phyloP scores from a whole-genome alignment of 2,888 invertebrate species.

The Beris morrisii region DNA sequence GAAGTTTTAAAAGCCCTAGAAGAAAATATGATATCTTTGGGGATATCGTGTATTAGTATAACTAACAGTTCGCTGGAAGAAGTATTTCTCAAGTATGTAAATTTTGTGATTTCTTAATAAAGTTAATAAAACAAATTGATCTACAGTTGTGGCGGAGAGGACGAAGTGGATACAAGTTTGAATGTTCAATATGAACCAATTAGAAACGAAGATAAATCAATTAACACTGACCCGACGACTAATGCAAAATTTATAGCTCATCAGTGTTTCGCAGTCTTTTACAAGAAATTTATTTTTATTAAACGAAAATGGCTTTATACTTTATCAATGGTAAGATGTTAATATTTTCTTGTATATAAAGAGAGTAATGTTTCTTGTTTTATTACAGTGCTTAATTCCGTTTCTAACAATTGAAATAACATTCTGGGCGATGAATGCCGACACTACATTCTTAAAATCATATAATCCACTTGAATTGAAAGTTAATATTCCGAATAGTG shows the following conservation, averaged over 20 bases:
- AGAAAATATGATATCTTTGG: conserved; percentile 60
- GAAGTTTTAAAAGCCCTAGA: conserved; percentile 68
- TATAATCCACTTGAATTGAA: conserved; percentile 46
- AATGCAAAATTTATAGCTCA: conserved; percentile 40
- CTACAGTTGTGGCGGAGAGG: conserved; percentile 30
- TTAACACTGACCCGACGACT: conserved; percentile 43
- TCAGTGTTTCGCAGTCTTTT: conserved; percentile 50
- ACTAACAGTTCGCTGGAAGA: conserved; percentile 91
- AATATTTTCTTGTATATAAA: conserved; percentile 5
- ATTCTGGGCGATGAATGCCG: conserved; percentile 46
- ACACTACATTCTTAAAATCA: conserved; percentile 42
- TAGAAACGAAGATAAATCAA: conserved; percentile 41
- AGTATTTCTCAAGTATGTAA: conserved; percentile 76
- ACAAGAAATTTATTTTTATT: conserved; percentile 52
- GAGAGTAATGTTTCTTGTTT: neutral
- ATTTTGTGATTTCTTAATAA: neutral
- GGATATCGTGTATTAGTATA: conserved; percentile 76
- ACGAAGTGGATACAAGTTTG: conserved; percentile 28
- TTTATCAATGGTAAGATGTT: conserved; percentile 46
- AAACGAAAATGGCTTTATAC: conserved; percentile 47
- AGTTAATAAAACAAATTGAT: conserved; percentile 13
- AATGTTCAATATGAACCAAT: conserved; percentile 25
- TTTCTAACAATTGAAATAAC: conserved; percentile 45
- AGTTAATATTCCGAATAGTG: conserved; percentile 41
- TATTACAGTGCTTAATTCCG: conserved; percentile 45